Evolutionary conservation across 30 jellyfish, hydroid and myxozoan genomes (phyloP), one percentile per base, ranked within the genome.

Genomic region (Mastigias papua): DNA sequence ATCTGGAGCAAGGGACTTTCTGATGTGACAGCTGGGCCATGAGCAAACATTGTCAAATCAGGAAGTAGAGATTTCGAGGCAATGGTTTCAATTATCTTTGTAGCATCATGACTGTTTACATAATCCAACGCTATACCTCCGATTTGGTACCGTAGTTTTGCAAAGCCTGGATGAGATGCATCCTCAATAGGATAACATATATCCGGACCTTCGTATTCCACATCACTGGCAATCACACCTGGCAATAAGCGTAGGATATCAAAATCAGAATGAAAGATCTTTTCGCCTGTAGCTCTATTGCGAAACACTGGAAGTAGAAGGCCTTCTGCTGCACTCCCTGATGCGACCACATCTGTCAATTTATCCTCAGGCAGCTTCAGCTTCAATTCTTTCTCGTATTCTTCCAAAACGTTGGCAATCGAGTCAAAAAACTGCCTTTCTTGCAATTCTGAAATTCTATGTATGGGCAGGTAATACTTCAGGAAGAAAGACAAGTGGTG

Each of bases 281-380:
- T 51, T 17, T 17, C 25, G 5, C 25, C 67, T 10, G 67, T 10
- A 2, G 2, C 17, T 51, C 67, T 51, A 23, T 51, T 21, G 27
- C 2, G 25, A 21, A 51, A 51, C 2, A 51, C 67, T 51, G 67
- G 67, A 2, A 51, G 67, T 4, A 51, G 67, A 5, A 51, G 67
- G 67, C 67, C 67, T 17, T 51, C 67, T 10, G 67, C 67, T 2
- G 67, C 67, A 51, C 67, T 51, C 25, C 67, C 67, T 5, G 67
- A 51, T 51, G 27, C 67, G 17, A 51, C 17, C 27, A 21, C 67
- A 51, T 51, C 25, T 17, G 25, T 23, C 27, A 51, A 16, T 23
- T 10, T 10, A 51, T 17, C 27, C 17, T 51, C 27, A 13, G 23
- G 67, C 23, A 4, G 27, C 27, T 8, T 51, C 25, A 17, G 17